Base-by-base conservation (phyloP, 2,888 invertebrate genomes). In the Nomada fucata region DNA sequence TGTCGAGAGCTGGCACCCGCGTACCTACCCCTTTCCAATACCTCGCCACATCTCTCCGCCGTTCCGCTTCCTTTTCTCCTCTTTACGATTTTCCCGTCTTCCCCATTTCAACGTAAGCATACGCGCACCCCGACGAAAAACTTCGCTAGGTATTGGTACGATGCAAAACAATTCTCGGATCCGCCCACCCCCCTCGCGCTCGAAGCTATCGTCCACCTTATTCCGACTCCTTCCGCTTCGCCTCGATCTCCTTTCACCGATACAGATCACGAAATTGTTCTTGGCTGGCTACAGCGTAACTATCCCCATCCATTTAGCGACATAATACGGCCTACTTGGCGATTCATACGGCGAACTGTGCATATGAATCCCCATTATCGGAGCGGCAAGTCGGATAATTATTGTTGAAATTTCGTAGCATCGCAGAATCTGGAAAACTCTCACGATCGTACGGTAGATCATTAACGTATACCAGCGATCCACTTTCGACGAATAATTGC, bases 311-410 rank as follows among this genome's bases (percentile, higher is more conserved):
- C 72, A 23, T 44, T 44, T 55, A n/a, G 61, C 76, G 26, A 74
- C 67, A 65, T 71, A 79, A 67, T 63, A 59, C 76, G 73, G 88
- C 79, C 85, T 83, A 82, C 84, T 88, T 88, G 67, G 68, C 74
- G 74, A 88, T 87, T 87, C 84, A 84, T 84, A 79, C 60, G 76
- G 79, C 79, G 76, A 88, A 88, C 87, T 85, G 76, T 65, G 82
- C 83, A 76, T 83, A 88, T 84, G 81, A 88, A 88, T 88, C 75
- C 82, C 70, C 80, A 79, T 86, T 84, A 79, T 64, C 60, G 59
- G 57, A 79, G 76, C 74, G 67, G 59, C 67, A 72, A 63, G 59
- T 75, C 59, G 67, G 73, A 68, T 60, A 71, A 79, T 81, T 64
- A 79, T 81, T 69, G 80, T 47, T 26, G 68, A 26, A 63, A 79